phyloP scores from a whole-genome alignment of 1,140 invertebrate species.

The Drosophila elegans region DNA sequence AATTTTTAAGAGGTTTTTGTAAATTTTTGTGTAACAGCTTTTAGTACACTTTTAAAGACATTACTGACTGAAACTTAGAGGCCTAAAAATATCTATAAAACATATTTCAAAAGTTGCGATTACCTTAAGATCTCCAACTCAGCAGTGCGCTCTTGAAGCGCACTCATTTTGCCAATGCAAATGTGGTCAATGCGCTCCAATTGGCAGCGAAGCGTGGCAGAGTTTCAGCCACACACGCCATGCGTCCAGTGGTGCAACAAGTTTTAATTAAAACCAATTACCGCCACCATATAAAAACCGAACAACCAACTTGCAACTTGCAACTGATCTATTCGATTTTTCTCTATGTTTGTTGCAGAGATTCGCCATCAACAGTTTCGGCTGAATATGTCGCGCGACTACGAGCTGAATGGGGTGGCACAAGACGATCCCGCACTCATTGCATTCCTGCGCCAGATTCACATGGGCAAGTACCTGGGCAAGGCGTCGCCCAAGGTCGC shows the following conservation, averaged over 20 bases:
- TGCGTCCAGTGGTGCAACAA: constrained; percentile 76
- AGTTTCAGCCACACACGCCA: constrained; percentile 65
- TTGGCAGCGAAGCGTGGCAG: constrained; percentile 60
- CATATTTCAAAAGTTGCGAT: background rate
- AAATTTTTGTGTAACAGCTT: no score
- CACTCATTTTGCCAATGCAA: constrained; percentile 48
- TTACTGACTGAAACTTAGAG: background rate
- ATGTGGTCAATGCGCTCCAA: constrained; percentile 76
- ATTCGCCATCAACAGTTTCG: constrained; percentile 89
- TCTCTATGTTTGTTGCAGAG: constrained; percentile 81
- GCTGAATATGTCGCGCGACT: constrained; percentile 90
- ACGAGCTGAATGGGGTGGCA: constrained; percentile 89
- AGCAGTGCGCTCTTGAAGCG: background rate
- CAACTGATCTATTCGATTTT: constrained; percentile 3
- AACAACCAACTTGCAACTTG: constrained; percentile 14
- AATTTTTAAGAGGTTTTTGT: background rate
- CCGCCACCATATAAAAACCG: constrained; percentile 5
- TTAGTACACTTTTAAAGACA: no score
- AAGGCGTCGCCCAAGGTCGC: constrained; percentile 45
- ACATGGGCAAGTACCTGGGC: constrained; percentile 85
- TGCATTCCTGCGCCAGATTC: constrained; percentile 89
- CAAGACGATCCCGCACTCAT: constrained; percentile 91
- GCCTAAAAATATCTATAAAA: background rate
- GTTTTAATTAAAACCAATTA: constrained; percentile 79
- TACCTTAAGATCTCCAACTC: background rate